These are phyloP conservation scores for Ptiloglossa arizonensis DNA, from an alignment of 1,140 invertebrate species.

Conservation along the genomic window DNA sequence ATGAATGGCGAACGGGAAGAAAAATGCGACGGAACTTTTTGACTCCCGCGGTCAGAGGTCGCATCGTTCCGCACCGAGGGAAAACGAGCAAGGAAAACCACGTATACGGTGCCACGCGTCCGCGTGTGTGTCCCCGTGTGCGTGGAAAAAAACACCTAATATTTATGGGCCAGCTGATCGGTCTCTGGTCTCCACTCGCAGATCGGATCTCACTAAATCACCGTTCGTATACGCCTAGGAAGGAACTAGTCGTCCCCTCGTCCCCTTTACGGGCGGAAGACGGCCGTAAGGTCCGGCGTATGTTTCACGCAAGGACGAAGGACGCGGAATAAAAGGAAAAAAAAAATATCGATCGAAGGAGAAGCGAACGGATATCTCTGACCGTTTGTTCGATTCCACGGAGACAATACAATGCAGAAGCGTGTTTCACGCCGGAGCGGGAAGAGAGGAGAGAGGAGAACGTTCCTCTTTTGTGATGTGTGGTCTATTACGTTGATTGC, in stretches of 20 bases:
- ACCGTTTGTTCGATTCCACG: slow-evolving; percentile 12
- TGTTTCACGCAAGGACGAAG: slow-evolving; percentile 49
- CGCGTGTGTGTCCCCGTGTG: slow-evolving; percentile 3
- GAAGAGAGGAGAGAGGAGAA: too few species aligned
- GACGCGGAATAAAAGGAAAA: slow-evolving; percentile 20
- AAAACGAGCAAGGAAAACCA: too few species aligned
- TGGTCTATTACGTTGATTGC: slow-evolving; percentile 11
- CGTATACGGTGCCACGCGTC: slow-evolving; percentile 8
- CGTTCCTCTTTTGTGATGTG: too few species aligned
- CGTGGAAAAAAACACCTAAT: slow-evolving; percentile 75
- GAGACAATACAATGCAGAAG: background rate
- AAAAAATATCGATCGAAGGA: slow-evolving; percentile 37
- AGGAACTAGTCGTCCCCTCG: slow-evolving; percentile 64
- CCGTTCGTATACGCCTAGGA: slow-evolving; percentile 73
- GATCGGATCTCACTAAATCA: slow-evolving; percentile 79
- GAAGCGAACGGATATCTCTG: slow-evolving; percentile 5
- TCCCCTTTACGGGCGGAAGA: slow-evolving; percentile 46
- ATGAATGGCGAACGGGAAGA: slow-evolving; percentile 65
- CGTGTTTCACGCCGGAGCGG: too few species aligned
- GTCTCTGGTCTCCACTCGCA: slow-evolving; percentile 68
- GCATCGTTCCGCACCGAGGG: slow-evolving; percentile 47
- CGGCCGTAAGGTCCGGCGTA: slow-evolving; percentile 58
- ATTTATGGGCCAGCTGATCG: slow-evolving; percentile 77
- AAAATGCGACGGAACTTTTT: slow-evolving; percentile 64
- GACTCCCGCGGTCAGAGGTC: slow-evolving; percentile 64